Base-by-base conservation (phyloP, 2,888 invertebrate species). In the Eupithecia tripunctaria region DNA sequence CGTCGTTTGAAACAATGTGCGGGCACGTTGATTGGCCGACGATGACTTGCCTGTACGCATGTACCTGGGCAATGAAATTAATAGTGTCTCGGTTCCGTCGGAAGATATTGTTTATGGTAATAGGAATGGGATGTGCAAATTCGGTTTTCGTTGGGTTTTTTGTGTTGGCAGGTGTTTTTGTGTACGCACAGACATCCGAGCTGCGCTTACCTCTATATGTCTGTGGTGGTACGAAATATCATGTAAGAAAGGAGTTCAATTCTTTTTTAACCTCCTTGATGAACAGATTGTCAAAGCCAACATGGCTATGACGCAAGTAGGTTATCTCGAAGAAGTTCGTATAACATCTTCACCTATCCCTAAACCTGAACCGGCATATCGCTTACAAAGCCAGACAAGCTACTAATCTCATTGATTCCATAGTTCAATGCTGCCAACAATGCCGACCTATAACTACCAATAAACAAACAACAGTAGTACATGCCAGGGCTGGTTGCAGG, bases 401-500 rank as follows among this genome's bases (percentile, higher is more conserved):
- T 85, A 85, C 84, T 91, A 91, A 93, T 92, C 89, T 92, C 92
- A 93, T 88, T 87, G 90, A 91, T 91, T 91, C 86, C 89, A 91
- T 89, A 84, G 86, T 82, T 77, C 74, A 79, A 75, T 64, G 73
- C 70, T 78, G 76, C 81, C 83, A 83, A 84, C 84, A 82, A 76
- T 75, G 56, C 47, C 29, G 18, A 47, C 21, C 18, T 67, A 36
- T 38, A 60, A 60, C 60, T 27, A 29, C 60, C 18, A 29, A 60
- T 60, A 64, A 88, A 85, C 87, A 88, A 90, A 89, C 87, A 88
- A 86, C 87, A 85, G 90, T 88, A 89, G 89, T 68, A 66, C 43
- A 86, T 80, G 79, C 79, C 36, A 72, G 76, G 60, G 71, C 32
- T 51, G 67, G 68, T 63, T 15, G 47, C n/a, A 62, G 66, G 59